These are phyloP conservation scores for Butorides virescens DNA, from an alignment of 2,113 vertebrate species.

Conservation along the genomic window DNA sequence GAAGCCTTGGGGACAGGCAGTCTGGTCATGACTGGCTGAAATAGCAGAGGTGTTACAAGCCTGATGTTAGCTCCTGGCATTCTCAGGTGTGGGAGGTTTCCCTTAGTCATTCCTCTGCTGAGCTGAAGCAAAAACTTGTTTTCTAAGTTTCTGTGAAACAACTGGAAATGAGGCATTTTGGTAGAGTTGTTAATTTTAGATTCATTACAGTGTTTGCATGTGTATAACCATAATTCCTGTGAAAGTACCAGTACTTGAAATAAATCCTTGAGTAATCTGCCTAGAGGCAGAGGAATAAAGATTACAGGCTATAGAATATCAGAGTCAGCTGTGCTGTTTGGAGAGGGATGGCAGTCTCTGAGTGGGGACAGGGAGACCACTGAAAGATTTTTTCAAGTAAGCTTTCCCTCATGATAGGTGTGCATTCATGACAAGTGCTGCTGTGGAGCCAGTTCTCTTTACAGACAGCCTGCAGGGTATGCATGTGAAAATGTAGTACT, in stretches of 20 bases:
- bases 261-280: not conserved
- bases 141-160: not conserved
- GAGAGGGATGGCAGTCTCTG: not conserved
- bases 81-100: not conserved
- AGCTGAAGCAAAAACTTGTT: not conserved
- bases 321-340: not conserved
- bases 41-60: not conserved
- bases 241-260: not conserved
- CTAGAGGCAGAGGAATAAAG: not conserved
- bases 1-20: not conserved
- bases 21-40: not conserved
- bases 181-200: not conserved
- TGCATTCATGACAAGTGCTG: not conserved
- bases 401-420: not conserved
- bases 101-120: not conserved
- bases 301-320: not conserved
- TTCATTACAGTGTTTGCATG: not conserved
- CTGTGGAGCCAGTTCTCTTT: not conserved
- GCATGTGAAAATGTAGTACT: not conserved
- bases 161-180: not conserved
- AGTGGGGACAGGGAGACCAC: not conserved
- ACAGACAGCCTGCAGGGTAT: not conserved
- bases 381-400: not conserved
- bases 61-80: not conserved
- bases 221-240: not conserved